A percentile compares a stretch with the other conserved stretches of the same genome.
phyloP scores from a whole-genome alignment of 64 coral and sea anemone species.

The Acropora tenuis region DNA sequence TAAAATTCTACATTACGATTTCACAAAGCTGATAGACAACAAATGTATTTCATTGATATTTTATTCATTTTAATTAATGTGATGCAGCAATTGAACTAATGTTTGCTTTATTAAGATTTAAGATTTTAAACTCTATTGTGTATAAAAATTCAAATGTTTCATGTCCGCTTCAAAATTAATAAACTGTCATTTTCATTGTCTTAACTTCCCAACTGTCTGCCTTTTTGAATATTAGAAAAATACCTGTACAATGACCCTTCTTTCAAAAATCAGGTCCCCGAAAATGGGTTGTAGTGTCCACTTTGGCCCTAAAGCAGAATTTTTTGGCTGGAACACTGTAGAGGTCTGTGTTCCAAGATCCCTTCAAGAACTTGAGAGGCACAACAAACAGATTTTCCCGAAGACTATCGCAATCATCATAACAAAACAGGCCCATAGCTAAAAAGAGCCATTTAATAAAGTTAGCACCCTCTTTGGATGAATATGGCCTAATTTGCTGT shows the following conservation, averaged over 20 bases:
- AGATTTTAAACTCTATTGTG: conserved; percentile 4
- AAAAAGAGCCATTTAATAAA: background rate
- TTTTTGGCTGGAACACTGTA: background rate
- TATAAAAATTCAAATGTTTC: background rate
- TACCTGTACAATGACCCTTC: background rate
- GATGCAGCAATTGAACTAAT: conserved; percentile 11
- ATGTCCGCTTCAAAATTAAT: background rate
- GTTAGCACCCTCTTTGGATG: background rate
- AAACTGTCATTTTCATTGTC: conserved; percentile 9
- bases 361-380: no score
- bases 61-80: conserved; percentile 26
- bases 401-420: background rate
- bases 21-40: conserved; percentile 12
- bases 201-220: background rate
- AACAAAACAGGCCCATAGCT: background rate
- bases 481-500: background rate
- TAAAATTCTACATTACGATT: conserved; percentile 1
- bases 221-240: background rate
- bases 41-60: conserved; percentile 1
- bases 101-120: background rate
- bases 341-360: background rate
- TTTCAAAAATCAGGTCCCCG: background rate
- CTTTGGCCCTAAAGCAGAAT: conserved; percentile 4
- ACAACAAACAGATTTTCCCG: background rate
- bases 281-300: background rate